Conservation (phyloP, 1,140 invertebrate species). For the Zaprionus vittiger region DNA sequence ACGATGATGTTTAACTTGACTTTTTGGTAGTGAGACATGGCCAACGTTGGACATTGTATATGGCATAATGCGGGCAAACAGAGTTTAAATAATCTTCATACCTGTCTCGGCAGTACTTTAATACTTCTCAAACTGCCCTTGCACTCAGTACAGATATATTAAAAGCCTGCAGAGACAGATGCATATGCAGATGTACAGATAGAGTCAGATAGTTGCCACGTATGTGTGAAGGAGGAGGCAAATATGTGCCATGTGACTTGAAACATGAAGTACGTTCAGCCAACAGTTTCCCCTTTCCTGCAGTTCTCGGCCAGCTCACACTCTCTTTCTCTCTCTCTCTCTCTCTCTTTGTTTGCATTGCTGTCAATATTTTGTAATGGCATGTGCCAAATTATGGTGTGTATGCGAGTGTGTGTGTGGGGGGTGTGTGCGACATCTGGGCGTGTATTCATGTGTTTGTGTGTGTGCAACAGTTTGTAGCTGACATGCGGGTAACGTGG, state of each 20-base stretch:
- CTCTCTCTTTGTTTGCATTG: conserved; percentile 20
- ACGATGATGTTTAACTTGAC: too few species aligned
- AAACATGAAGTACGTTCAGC: conserved; percentile 36
- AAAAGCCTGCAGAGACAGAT: conserved; percentile 13
- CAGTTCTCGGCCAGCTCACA: conserved; percentile 12
- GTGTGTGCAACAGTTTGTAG: conserved; percentile 44
- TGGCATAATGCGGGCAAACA: too few species aligned
- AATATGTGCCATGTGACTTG: conserved; percentile 60
- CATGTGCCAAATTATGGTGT: conserved; percentile 66
- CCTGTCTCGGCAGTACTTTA: not conserved
- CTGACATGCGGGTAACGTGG: conserved; percentile 34
- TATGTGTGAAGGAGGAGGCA: conserved; percentile 6
- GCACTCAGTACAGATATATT: not conserved
- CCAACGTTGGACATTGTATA: too few species aligned
- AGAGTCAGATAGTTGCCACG: not conserved
- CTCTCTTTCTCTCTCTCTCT: not conserved
- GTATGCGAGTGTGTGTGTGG: conserved; percentile 8
- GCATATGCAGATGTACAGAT: conserved; percentile 39
- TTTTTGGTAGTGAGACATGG: too few species aligned
- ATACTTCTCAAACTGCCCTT: conserved; percentile 8
- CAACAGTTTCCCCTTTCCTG: not conserved
- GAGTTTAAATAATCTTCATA: too few species aligned
- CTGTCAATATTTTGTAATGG: conserved; percentile 72
- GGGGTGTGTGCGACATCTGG: conserved; percentile 13
- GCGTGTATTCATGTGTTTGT: conserved; percentile 1